Evolutionary conservation across 2,797 vertebrate genomes (phyloP).

Genomic region (Myotis pilosus): DNA sequence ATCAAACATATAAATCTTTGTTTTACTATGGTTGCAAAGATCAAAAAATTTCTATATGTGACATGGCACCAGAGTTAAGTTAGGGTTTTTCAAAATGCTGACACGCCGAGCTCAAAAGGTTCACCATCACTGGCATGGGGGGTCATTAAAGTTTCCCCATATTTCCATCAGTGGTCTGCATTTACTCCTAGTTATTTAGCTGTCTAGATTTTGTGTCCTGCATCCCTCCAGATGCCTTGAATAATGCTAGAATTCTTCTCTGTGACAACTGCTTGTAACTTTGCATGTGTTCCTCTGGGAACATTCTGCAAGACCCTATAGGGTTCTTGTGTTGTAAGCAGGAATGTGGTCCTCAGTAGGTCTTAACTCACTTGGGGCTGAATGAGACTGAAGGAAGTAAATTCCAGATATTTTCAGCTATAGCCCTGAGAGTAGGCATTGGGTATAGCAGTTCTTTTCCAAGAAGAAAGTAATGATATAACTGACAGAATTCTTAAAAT

Average conservation of each 20-base stretch:
- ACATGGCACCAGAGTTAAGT: no score
- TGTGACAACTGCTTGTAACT: neutral
- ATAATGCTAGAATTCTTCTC: neutral
- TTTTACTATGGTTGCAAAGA: no score
- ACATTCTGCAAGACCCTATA: neutral
- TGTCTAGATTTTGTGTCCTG: neutral
- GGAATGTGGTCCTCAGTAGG: neutral
- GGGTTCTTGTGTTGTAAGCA: neutral
- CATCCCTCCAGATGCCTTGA: neutral
- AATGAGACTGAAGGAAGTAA: neutral
- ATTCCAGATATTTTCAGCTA: conserved; percentile 16
- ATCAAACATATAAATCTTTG: no score
- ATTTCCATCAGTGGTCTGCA: neutral
- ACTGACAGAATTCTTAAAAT: neutral
- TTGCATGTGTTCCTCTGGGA: neutral
- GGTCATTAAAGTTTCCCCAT: neutral
- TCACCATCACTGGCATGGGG: no score
- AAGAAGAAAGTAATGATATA: neutral
- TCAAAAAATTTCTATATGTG: no score
- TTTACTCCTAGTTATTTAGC: neutral
- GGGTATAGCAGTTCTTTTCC: neutral
- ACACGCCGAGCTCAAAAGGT: no score
- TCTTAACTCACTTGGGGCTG: neutral
- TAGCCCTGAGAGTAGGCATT: neutral
- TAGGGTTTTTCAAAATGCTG: no score